Conservation (phyloP, 2,888 invertebrate species). For the Atethmia centrago region DNA sequence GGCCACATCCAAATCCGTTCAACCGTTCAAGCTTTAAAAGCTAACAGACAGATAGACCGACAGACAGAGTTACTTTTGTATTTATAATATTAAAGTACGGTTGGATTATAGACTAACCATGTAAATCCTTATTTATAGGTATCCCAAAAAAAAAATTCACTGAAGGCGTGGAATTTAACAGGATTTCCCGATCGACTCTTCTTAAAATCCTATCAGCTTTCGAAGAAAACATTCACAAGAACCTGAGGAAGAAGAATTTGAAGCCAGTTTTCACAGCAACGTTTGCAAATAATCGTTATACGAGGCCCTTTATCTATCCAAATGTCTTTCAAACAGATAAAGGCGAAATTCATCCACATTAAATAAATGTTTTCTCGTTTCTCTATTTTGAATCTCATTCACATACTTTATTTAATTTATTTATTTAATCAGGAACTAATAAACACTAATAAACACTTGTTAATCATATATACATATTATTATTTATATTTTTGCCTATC, state of each 20-base stretch:
- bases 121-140: no score
- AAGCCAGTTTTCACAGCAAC: constrained; percentile 75
- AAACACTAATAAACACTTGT: not conserved
- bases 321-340: constrained; percentile 2
- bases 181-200: constrained; percentile 74
- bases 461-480: not conserved
- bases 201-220: constrained; percentile 77
- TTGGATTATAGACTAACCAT: not conserved
- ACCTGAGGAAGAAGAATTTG: constrained; percentile 48
- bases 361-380: not conserved
- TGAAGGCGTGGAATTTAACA: constrained; percentile 75
- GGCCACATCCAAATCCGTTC: not conserved
- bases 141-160: constrained; percentile 29
- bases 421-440: not conserved
- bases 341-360: not conserved
- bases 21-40: not conserved
- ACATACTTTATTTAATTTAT: not conserved
- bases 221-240: constrained; percentile 72
- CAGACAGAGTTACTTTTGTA: no score
- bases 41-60: not conserved
- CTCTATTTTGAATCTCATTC: not conserved
- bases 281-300: constrained; percentile 80
- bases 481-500: not conserved
- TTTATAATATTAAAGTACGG: not conserved
- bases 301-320: constrained; percentile 79